A percentile compares a stretch with the other conserved stretches of the same genome.
Conservation (phyloP, 2,113 vertebrate genomes). For the Dicerorhinus sumatrensis region DNA sequence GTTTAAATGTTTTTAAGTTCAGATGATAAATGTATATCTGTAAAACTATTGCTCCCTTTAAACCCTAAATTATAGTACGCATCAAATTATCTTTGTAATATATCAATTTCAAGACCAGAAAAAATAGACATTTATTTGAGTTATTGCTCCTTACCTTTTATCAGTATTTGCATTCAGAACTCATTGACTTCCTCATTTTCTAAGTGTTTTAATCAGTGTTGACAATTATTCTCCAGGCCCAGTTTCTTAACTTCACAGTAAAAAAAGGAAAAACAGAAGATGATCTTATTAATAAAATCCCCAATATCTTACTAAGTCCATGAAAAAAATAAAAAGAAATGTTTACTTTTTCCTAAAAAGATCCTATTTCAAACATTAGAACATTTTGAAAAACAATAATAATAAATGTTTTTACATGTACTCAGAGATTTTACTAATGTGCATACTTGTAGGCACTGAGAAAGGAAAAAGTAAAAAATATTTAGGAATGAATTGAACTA, state of each 20-base stretch:
- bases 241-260: neutral
- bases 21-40: neutral
- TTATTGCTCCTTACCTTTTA: neutral
- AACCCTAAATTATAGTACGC: neutral
- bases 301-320: neutral
- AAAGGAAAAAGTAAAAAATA: neutral
- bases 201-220: neutral
- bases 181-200: neutral
- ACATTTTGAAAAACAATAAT: neutral
- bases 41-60: conserved; percentile 30
- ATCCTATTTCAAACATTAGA: neutral
- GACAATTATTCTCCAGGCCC: neutral
- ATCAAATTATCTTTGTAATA: conserved; percentile 40
- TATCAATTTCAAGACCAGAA: conserved; percentile 37
- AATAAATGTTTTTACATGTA: neutral
- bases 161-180: neutral
- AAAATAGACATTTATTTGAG: conserved; percentile 1
- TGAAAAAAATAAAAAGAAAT: neutral
- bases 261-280: neutral
- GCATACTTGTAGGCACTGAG: neutral
- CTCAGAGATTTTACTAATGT: conserved; percentile 2
- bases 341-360: neutral
- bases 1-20: conserved; percentile 60
- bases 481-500: neutral
- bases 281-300: neutral